A percentile compares a stretch with the other conserved stretches of the same genome.
These are phyloP conservation scores for Perca flavescens DNA, from an alignment of 2,113 vertebrate species.

Conservation along the genomic window DNA sequence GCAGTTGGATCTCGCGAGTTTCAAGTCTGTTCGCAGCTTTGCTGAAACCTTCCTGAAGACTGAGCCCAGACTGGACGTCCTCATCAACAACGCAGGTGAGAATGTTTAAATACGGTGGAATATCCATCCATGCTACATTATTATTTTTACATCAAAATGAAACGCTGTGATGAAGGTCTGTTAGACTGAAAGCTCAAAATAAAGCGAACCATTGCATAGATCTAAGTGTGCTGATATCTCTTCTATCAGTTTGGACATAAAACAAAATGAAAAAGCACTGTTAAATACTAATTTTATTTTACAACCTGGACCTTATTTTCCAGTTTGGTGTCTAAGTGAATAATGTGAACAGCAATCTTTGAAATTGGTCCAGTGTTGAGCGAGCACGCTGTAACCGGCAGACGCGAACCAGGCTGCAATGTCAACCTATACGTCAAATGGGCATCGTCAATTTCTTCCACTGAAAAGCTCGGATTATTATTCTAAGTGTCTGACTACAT, in stretches of 20 bases:
- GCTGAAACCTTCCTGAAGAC: conserved; percentile 87
- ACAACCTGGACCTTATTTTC: no score
- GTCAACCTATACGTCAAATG: no score
- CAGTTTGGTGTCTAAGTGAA: no score
- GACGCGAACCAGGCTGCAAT: no score
- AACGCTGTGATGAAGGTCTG: not conserved
- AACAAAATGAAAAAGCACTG: not conserved
- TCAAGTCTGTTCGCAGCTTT: conserved; percentile 89
- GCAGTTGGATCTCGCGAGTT: conserved; percentile 90
- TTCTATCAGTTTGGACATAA: not conserved
- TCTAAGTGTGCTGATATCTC: not conserved
- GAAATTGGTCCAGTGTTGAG: no score
- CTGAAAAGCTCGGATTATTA: no score
- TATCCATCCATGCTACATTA: rapidly evolving
- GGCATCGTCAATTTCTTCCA: no score
- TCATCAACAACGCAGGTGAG: conserved; percentile 95
- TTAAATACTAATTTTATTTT: not conserved
- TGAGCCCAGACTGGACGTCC: conserved; percentile 91
- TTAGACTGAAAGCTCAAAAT: not conserved
- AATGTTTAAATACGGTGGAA: not conserved
- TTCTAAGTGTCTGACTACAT: no score
- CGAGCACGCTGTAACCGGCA: no score
- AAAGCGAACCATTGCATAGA: not conserved
- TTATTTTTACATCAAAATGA: not conserved
- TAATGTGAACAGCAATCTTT: no score